Evolutionary conservation across 1,140 invertebrate genomes (phyloP).

Genomic region (Stegodyphus mimosarum): DNA sequence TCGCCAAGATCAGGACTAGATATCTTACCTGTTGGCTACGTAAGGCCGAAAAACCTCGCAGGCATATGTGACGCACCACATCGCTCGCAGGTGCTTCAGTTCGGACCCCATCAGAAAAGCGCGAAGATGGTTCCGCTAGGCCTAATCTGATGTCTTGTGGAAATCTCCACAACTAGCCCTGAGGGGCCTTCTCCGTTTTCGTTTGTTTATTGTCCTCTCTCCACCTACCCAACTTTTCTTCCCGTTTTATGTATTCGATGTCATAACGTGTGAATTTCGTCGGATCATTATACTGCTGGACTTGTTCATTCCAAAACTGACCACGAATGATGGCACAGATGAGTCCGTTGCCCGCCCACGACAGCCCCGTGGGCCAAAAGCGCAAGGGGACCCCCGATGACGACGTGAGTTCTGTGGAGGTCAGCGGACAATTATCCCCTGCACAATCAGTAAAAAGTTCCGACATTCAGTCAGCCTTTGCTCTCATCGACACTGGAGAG

Average conservation of each 20-base stretch:
- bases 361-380: constrained; percentile 42
- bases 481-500: constrained; percentile 54
- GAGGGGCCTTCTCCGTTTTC: not conserved
- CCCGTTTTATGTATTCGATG: not conserved
- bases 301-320: too few relatives aligned
- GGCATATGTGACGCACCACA: constrained; percentile 51
- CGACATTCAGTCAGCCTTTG: constrained; percentile 57
- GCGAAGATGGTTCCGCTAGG: constrained; percentile 51
- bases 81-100: constrained; percentile 45
- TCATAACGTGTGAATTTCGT: not conserved
- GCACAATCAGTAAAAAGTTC: constrained; percentile 39
- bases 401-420: constrained; percentile 39
- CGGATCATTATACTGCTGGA: too few relatives aligned
- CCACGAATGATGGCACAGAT: constrained; percentile 53
- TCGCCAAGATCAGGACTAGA: constrained; percentile 4
- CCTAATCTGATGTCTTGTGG: constrained; percentile 36
- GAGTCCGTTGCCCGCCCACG: constrained; percentile 45
- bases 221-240: not conserved
- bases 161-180: constrained; percentile 21
- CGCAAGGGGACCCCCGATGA: constrained; percentile 52
- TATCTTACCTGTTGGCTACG: constrained; percentile 33
- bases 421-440: constrained; percentile 46
- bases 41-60: constrained; percentile 42
- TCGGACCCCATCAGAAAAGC: not conserved
- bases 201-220: too few relatives aligned